Evolutionary conservation across 2,113 vertebrate species (phyloP).

Genomic region (Brachypteracias leptosomus): DNA sequence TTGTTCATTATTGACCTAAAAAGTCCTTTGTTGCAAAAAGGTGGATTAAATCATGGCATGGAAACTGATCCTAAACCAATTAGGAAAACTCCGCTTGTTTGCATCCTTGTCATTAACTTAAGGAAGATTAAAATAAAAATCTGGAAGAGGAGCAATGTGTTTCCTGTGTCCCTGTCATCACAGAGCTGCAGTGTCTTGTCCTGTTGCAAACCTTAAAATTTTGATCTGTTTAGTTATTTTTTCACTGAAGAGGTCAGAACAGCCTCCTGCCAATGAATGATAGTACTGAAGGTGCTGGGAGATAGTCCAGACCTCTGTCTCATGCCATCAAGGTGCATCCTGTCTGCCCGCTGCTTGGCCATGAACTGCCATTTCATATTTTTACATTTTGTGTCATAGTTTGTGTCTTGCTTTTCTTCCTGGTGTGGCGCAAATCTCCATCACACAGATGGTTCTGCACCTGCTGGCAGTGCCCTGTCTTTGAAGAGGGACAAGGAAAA

Average conservation of each 20-base stretch:
- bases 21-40: constrained; percentile 17
- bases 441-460: neutral
- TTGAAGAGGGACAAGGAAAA: neutral
- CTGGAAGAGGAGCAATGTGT: neutral
- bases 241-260: neutral
- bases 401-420: neutral
- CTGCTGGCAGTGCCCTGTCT: neutral
- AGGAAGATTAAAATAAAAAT: constrained; percentile 14
- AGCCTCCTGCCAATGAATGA: neutral
- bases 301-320: neutral
- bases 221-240: neutral
- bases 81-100: neutral
- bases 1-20: neutral
- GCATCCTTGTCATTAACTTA: constrained; percentile 10
- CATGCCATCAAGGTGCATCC: neutral
- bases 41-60: neutral
- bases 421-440: rapidly evolving
- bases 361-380: rapidly evolving
- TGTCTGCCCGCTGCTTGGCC: neutral
- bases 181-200: rapidly evolving
- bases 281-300: neutral
- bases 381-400: neutral
- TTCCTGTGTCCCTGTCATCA: neutral
- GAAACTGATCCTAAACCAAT: constrained; percentile 37
- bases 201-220: neutral